A percentile compares a stretch with the other conserved stretches of the same genome.
phyloP scores from a whole-genome alignment of 2,888 invertebrate genomes.

The Griposia aprilina region DNA sequence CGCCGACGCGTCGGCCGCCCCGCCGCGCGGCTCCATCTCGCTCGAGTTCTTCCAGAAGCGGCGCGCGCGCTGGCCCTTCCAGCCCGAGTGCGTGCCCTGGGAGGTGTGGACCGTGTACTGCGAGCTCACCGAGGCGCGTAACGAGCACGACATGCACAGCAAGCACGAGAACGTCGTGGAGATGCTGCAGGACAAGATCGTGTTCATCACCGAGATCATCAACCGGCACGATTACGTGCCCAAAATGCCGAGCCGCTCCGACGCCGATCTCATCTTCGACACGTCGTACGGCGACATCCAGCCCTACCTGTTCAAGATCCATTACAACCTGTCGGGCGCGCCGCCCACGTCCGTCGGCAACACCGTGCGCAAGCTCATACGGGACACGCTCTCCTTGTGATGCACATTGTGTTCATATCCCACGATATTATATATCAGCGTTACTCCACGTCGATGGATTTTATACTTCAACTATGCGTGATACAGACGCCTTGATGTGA shows the following conservation, averaged over 20 bases:
- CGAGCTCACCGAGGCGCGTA: slow-evolving; percentile 95
- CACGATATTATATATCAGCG: slow-evolving; percentile 29
- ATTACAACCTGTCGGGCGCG: slow-evolving; percentile 95
- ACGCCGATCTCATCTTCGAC: slow-evolving; percentile 98
- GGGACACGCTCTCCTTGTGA: slow-evolving; percentile 96
- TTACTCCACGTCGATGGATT: slow-evolving; percentile 37
- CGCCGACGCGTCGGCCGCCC: slow-evolving; percentile 90
- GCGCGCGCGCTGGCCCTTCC: slow-evolving; percentile 97
- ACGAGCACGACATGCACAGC: slow-evolving; percentile 96
- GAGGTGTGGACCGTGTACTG: slow-evolving; percentile 99
- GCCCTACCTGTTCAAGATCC: slow-evolving; percentile 98
- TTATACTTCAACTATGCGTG: slow-evolving; percentile 22
- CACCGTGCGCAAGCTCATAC: slow-evolving; percentile 97
- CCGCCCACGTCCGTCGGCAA: slow-evolving; percentile 95
- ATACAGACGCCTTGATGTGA: slow-evolving; percentile 35
- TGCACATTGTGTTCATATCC: slow-evolving; percentile 70
- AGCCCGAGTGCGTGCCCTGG: slow-evolving; percentile 98
- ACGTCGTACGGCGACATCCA: slow-evolving; percentile 98
- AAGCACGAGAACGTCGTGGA: slow-evolving; percentile 97
- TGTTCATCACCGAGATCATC: slow-evolving; percentile 98
- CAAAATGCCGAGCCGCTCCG: slow-evolving; percentile 97
- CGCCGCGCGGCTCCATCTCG: slow-evolving; percentile 96
- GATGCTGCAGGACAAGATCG: slow-evolving; percentile 97
- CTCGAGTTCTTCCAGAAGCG: slow-evolving; percentile 98
- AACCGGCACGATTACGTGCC: slow-evolving; percentile 99